Evolutionary conservation across 2,888 invertebrate species (phyloP).

Genomic region (Fissipunctia ypsillon): DNA sequence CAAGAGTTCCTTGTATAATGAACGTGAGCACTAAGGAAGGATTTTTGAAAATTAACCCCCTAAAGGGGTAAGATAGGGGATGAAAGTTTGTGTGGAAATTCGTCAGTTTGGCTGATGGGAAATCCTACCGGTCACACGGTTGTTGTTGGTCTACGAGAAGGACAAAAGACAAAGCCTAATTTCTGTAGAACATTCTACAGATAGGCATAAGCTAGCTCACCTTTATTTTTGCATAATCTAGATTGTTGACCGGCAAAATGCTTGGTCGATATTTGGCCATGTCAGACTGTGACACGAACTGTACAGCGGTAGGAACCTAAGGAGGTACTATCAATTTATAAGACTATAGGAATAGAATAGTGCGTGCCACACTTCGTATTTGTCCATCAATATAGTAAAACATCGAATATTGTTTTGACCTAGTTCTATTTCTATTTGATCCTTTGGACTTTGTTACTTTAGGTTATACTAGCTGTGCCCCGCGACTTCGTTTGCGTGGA

Average conservation of each 20-base stretch:
- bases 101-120: not conserved
- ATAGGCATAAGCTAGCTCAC: not conserved
- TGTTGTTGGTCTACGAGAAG: not conserved
- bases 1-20: not conserved
- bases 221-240: conserved; percentile 12
- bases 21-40: not conserved
- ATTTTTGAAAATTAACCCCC: not conserved
- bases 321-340: conserved; percentile 21
- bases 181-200: not conserved
- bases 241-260: conserved; percentile 1
- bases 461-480: no score
- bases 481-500: no score
- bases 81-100: not conserved
- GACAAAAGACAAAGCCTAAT: not conserved
- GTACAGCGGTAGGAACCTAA: not conserved
- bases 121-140: not conserved
- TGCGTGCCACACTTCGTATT: conserved; percentile 21
- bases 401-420: conserved; percentile 45
- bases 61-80: not conserved
- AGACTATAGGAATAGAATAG: conserved; percentile 2
- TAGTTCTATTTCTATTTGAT: conserved; percentile 33
- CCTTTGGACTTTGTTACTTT: conserved; percentile 10
- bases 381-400: conserved; percentile 34
- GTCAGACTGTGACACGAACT: conserved; percentile 25
- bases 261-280: conserved; percentile 33